A percentile compares a stretch with the other conserved stretches of the same genome.
phyloP scores from a whole-genome alignment of 2,797 vertebrate genomes.

The Numenius phaeopus region DNA sequence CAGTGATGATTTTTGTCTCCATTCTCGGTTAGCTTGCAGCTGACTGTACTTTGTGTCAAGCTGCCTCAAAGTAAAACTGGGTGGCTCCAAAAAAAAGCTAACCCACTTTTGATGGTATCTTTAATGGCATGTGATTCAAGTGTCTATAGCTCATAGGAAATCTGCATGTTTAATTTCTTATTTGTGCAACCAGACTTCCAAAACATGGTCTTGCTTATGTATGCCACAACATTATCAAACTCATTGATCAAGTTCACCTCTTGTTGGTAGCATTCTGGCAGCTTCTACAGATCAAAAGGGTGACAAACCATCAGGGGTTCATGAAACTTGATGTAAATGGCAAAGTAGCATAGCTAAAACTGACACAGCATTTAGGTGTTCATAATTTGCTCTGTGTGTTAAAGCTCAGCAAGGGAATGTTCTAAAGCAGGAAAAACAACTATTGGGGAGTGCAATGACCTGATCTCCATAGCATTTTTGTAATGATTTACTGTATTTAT shows the following conservation, averaged over 20 bases:
- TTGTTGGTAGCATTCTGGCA: neutral
- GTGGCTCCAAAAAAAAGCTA: neutral
- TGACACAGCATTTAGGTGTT: neutral
- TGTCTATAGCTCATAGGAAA: neutral
- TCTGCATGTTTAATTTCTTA: neutral
- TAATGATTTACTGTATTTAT: neutral
- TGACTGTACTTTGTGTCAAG: neutral
- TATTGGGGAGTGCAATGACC: neutral
- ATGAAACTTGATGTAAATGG: neutral
- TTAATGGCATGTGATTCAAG: neutral
- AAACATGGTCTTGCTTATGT: neutral
- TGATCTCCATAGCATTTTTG: neutral
- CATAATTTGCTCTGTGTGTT: neutral
- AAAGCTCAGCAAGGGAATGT: neutral
- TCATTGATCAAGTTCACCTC: neutral
- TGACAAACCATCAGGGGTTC: neutral
- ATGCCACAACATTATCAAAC: neutral
- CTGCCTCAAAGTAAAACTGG: neutral
- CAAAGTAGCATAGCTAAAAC: neutral
- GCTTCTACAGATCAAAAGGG: neutral
- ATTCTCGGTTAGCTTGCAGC: neutral
- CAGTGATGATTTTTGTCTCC: neutral
- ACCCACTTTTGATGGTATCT: neutral
- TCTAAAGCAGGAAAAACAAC: neutral
- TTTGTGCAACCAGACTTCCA: neutral